Conservation (phyloP, 2,113 vertebrate genomes). For the Astur gentilis region DNA sequence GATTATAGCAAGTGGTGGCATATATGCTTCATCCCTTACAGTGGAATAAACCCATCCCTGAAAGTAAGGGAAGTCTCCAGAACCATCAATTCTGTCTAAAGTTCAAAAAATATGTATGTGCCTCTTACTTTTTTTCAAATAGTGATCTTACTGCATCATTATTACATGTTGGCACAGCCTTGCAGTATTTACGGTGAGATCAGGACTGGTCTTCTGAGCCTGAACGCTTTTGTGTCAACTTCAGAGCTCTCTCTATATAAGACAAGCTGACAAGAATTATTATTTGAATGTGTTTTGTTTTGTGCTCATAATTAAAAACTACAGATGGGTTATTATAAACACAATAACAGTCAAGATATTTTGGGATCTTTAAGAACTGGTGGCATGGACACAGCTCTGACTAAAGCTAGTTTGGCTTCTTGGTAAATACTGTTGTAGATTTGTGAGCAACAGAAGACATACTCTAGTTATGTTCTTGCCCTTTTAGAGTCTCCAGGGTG, state of each 20-base stretch:
- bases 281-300: background rate
- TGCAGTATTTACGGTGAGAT: background rate
- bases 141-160: background rate
- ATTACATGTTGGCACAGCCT: background rate
- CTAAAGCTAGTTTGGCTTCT: background rate
- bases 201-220: background rate
- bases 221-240: background rate
- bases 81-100: background rate
- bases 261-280: background rate
- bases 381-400: background rate
- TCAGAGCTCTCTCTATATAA: background rate
- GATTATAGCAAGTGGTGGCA: background rate
- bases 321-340: background rate
- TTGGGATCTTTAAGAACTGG: background rate
- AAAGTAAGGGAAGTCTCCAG: background rate
- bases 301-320: background rate
- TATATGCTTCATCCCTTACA: background rate
- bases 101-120: background rate
- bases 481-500: constrained; percentile 43
- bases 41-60: background rate
- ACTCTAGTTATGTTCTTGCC: background rate
- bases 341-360: background rate
- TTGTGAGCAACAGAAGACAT: background rate
- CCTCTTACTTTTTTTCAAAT: no score
- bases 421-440: background rate